Evolutionary conservation across 2,113 vertebrate genomes (phyloP).

Genomic region (Poeciliopsis prolifica): DNA sequence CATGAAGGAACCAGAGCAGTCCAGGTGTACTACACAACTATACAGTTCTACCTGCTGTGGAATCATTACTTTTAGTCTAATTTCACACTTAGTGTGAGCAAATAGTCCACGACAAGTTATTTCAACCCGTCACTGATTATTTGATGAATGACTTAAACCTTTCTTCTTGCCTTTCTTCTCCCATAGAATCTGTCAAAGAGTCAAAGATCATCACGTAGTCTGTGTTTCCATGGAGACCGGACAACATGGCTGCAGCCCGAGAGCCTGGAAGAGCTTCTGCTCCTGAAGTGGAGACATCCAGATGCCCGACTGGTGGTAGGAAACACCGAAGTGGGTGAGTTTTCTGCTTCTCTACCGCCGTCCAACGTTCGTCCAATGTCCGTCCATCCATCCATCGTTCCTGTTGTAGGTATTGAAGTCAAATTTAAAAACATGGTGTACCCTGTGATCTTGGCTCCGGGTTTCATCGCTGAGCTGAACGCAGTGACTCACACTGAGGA

Average conservation of each 20-base stretch:
- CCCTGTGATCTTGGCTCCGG: conserved; percentile 89
- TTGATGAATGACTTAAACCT: background rate
- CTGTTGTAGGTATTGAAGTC: conserved; percentile 84
- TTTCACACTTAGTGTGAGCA: background rate
- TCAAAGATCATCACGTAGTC: conserved; percentile 29
- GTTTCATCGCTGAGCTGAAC: conserved; percentile 88
- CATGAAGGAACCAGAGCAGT: background rate
- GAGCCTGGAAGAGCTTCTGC: conserved; percentile 82
- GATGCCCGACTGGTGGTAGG: conserved; percentile 90
- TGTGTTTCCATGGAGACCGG: conserved; percentile 86
- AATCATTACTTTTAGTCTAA: background rate
- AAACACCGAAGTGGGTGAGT: conserved; percentile 97
- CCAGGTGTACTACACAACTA: background rate
- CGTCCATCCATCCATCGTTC: background rate
- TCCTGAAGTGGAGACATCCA: conserved; percentile 85
- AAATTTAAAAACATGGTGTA: conserved; percentile 93
- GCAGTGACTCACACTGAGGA: conserved; percentile 78
- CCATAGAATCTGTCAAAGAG: conserved; percentile 78
- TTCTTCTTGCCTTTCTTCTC: background rate
- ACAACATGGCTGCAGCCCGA: conserved; percentile 89
- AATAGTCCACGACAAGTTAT: background rate
- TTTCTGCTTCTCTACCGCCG: background rate
- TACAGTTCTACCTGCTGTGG: background rate
- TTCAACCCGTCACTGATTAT: background rate
- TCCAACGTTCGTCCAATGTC: background rate